Evolutionary conservation across 2,888 invertebrate genomes (phyloP), one percentile per base, ranked within the genome.

Genomic region (Polymixis lichenea): DNA sequence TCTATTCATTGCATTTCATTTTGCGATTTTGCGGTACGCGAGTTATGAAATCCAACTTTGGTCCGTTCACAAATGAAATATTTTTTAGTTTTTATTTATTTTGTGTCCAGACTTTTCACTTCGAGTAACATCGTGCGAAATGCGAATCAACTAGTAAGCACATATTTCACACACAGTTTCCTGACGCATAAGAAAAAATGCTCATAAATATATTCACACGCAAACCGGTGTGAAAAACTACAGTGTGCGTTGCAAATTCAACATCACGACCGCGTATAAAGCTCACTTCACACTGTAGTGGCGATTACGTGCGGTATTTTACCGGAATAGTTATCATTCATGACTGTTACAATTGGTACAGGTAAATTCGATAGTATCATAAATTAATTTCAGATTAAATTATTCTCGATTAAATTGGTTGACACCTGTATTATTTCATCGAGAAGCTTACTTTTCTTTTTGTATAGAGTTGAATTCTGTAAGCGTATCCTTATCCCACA

Each of bases 161-260:
- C 32, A 32, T 46, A 67, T 25, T 58, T 53, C 17, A 67, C 38
- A 15, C 38, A 15, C 25, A 55, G 15, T 78, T 32, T 58, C 32
- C 53, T 72, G 78, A 78, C 17, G 38, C 19, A 58, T 46, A 55
- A 75, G n/a, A 64, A 58, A 74, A 73, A 62, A 51, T 15, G 43
- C 2, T 58, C 15, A 4, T 61, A 61, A 32, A 67, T 38, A 53
- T 51, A 43, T 74, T 32, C 19, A 53, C 46, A 61, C n/a, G 46
- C n/a, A 70, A 75, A 76, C 22, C 62, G 17, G 46, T 13, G 22
- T 61, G 38, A 61, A 76, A 71, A 77, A 71, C n/a, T 71, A 61
- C 25, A 80, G 43, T 22, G 58, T 46, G 15, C 32, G 81, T 71
- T 72, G 67, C 62, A 81, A 80, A 71, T 80, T 77, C 51, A 71